Conservation (phyloP, 1,140 invertebrate species). For the Drosophila quadrilineata region DNA sequence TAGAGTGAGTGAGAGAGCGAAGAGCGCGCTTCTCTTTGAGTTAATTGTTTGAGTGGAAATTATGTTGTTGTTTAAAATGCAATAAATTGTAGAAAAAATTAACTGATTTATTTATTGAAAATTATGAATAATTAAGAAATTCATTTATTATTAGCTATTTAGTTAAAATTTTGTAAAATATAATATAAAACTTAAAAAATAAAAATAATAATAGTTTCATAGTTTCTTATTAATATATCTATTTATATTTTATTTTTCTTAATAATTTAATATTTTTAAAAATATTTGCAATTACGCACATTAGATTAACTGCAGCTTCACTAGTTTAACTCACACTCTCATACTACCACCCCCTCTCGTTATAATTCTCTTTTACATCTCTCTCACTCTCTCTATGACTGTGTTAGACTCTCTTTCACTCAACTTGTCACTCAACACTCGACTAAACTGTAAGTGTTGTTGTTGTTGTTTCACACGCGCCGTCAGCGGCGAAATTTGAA, state of each 20-base stretch:
- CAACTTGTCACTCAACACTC: constrained; percentile 17
- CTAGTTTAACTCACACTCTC: background rate
- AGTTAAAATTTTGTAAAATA: too few relatives aligned
- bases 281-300: too few relatives aligned
- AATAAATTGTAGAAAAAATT: background rate
- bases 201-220: background rate
- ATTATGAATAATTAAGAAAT: too few relatives aligned
- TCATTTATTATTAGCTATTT: too few relatives aligned
- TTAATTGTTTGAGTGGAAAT: background rate
- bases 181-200: too few relatives aligned
- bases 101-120: too few relatives aligned
- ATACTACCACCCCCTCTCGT: background rate
- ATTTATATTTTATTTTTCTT: constrained; percentile 1
- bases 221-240: background rate
- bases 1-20: constrained; percentile 14
- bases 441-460: constrained; percentile 26
- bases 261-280: too few relatives aligned
- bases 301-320: background rate
- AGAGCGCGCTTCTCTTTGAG: constrained; percentile 14
- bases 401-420: constrained; percentile 25
- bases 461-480: constrained; percentile 51
- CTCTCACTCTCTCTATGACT: background rate
- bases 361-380: background rate
- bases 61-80: too few relatives aligned
- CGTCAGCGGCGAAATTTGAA: constrained; percentile 30